Conservation (phyloP, 1,140 invertebrate species). For the Conus ventricosus region DNA sequence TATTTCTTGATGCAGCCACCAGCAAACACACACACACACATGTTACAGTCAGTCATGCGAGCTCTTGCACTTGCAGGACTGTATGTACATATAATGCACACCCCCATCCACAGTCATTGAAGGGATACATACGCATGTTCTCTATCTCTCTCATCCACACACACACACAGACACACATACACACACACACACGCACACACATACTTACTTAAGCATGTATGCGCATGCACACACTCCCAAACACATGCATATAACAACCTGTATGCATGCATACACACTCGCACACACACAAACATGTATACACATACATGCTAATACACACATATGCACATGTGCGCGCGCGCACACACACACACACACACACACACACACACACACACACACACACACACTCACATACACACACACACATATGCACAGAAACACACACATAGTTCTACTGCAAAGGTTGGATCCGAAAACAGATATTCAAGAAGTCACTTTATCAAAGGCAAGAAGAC, state of each 20-base stretch:
- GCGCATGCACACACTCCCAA: background rate
- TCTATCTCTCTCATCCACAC: background rate
- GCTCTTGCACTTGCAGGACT: too few relatives aligned
- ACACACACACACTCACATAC: background rate
- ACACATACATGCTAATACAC: background rate
- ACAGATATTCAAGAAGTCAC: background rate
- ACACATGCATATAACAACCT: background rate
- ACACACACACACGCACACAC: constrained; percentile 6
- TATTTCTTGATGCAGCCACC: background rate
- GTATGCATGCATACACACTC: background rate
- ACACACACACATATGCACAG: background rate
- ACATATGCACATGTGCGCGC: background rate
- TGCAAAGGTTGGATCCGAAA: background rate
- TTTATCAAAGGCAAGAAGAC: too few relatives aligned
- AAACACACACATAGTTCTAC: background rate
- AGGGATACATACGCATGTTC: too few relatives aligned
- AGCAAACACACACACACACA: too few relatives aligned
- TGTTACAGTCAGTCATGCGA: too few relatives aligned
- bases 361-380: background rate
- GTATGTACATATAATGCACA: too few relatives aligned
- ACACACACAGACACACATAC: background rate
- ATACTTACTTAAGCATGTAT: background rate
- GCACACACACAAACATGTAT: background rate
- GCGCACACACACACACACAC: background rate
- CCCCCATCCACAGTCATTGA: too few relatives aligned